phyloP scores from a whole-genome alignment of 1,140 invertebrate genomes.

The Pygmarrhopalites habei region DNA sequence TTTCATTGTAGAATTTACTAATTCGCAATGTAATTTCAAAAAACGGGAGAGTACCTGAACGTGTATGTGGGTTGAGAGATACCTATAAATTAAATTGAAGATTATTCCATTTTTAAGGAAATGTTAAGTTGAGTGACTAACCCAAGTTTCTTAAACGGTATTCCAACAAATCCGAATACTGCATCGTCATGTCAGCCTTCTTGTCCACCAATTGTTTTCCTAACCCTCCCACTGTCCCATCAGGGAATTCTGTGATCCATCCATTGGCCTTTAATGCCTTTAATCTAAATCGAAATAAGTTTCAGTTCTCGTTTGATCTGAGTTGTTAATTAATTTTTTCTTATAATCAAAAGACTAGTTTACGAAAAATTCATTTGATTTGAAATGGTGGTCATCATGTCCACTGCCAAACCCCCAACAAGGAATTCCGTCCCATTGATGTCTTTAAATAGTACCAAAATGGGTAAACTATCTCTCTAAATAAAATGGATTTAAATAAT shows the following conservation, averaged over 20 bases:
- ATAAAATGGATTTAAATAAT: neutral
- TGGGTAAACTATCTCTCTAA: neutral
- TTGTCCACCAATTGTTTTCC: neutral
- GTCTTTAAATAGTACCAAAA: neutral
- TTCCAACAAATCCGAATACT: neutral
- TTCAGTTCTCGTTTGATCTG: neutral
- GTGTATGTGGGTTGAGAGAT: no score
- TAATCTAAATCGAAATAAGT: neutral
- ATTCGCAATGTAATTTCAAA: no score
- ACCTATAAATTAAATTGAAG: no score
- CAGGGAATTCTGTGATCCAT: neutral
- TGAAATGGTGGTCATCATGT: neutral
- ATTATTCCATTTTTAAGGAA: neutral
- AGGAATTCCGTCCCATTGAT: neutral
- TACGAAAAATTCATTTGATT: neutral
- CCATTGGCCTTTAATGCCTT: neutral
- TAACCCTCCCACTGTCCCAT: neutral
- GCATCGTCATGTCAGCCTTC: neutral
- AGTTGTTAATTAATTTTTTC: neutral
- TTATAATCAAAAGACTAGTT: neutral
- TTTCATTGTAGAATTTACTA: no score
- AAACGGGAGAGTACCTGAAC: no score
- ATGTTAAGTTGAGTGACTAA: neutral
- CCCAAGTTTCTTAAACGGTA: neutral
- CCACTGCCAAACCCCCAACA: neutral